A percentile compares a stretch with the other conserved stretches of the same genome.
Conservation (phyloP, 1,140 invertebrate genomes). For the Drosophila tani region DNA sequence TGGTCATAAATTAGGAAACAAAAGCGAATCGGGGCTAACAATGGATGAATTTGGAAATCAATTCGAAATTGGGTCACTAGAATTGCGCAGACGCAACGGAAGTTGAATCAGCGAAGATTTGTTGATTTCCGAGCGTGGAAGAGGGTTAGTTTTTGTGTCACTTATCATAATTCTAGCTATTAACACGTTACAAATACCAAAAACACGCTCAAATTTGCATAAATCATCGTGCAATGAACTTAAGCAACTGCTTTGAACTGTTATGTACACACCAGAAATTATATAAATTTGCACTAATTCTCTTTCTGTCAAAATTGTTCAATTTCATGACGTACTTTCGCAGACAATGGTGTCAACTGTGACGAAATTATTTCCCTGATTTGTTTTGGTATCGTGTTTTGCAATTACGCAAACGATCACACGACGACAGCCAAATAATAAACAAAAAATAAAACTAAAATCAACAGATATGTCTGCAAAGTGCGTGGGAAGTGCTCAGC, state of each 20-base stretch:
- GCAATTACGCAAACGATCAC: constrained; percentile 78
- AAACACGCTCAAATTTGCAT: neutral
- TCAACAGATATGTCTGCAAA: constrained; percentile 47
- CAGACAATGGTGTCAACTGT: constrained; percentile 50
- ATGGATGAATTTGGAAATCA: constrained; percentile 60
- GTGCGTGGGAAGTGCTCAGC: constrained; percentile 72
- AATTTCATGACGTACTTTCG: constrained; percentile 42
- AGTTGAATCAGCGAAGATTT: constrained; percentile 35
- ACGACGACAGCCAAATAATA: constrained; percentile 47
- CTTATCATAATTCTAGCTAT: neutral
- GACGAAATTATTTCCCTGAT: constrained; percentile 67
- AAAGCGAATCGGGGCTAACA: constrained; percentile 32
- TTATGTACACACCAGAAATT: constrained; percentile 19
- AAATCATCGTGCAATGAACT: constrained; percentile 19
- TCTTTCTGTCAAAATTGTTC: constrained; percentile 34
- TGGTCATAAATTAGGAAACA: constrained; percentile 58
- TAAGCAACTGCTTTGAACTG: neutral
- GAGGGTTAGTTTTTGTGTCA: neutral
- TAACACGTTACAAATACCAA: neutral
- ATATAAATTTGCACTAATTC: constrained; percentile 51
- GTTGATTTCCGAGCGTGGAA: neutral
- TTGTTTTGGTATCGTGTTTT: constrained; percentile 35
- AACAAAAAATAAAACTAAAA: constrained; percentile 24
- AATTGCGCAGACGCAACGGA: constrained; percentile 72
- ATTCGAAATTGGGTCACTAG: constrained; percentile 68